phyloP scores from a whole-genome alignment of 2,113 vertebrate species.

The Anser cygnoides region DNA sequence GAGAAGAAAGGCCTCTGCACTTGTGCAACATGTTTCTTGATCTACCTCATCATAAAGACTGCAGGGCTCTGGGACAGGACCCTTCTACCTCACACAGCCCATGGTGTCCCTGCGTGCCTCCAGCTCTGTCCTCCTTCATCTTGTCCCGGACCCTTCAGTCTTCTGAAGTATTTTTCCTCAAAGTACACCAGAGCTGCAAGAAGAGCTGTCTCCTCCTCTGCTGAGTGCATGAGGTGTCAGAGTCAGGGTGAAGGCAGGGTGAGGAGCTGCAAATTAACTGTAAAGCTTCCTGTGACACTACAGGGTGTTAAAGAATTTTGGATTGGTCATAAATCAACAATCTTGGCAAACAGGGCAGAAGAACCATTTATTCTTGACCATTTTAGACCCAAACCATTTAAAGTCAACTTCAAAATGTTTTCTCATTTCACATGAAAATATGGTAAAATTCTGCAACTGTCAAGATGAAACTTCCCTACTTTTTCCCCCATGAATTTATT shows the following conservation, averaged over 20 bases:
- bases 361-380: not conserved
- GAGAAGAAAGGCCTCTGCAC: not conserved
- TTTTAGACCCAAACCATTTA: not conserved
- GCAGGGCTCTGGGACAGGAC: not conserved
- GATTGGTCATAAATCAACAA: not conserved
- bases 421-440: not conserved
- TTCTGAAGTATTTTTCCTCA: not conserved
- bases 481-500: not conserved
- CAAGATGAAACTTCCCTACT: not conserved
- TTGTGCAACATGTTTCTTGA: not conserved
- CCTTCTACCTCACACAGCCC: not conserved
- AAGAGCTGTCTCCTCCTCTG: not conserved
- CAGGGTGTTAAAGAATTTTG: not conserved
- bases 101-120: not conserved
- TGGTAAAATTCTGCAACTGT: not conserved
- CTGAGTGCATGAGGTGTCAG: not conserved
- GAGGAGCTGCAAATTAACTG: not conserved
- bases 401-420: not conserved
- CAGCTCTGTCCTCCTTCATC: accelerated
- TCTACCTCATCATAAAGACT: not conserved
- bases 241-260: not conserved
- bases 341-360: not conserved
- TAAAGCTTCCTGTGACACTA: not conserved
- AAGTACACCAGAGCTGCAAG: not conserved
- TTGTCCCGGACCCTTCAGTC: accelerated